These are phyloP conservation scores for Myotis planiceps DNA, from an alignment of 2,797 vertebrate genomes.

Conservation along the genomic window DNA sequence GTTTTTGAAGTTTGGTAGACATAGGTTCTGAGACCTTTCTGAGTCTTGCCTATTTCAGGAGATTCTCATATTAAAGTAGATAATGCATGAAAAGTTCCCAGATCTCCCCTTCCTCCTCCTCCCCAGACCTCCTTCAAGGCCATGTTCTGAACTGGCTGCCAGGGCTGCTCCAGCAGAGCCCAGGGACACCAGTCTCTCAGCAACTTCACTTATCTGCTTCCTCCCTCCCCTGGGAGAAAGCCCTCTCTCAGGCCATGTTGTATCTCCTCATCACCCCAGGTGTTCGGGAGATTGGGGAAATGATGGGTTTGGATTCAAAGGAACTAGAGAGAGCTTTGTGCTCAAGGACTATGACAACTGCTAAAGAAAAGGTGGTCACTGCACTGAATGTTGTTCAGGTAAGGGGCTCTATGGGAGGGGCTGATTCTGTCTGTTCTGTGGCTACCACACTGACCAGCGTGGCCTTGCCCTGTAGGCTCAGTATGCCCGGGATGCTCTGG, in stretches of 20 bases:
- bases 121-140: not conserved
- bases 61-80: not conserved
- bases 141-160: not conserved
- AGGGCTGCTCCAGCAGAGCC: not conserved
- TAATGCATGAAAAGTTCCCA: not conserved
- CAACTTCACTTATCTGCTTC: not conserved
- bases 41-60: not conserved
- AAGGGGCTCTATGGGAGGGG: not conserved
- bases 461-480: conserved; percentile 80
- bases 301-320: conserved; percentile 80
- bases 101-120: not conserved
- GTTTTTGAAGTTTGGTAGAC: not conserved
- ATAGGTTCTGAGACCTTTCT: not conserved
- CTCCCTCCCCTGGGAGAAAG: not conserved
- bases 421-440: not conserved
- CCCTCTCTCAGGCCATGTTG: not conserved
- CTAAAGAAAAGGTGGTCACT: conserved; percentile 85
- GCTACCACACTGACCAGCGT: not conserved
- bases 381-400: conserved; percentile 86
- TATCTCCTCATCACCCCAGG: conserved; percentile 71
- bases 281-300: conserved; percentile 84
- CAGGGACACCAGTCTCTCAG: not conserved
- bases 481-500: conserved; percentile 87
- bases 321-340: conserved; percentile 87
- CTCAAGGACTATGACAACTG: conserved; percentile 86